These are phyloP conservation scores for Anthoscopus minutus DNA, from an alignment of 2,113 vertebrate genomes.

Conservation along the genomic window DNA sequence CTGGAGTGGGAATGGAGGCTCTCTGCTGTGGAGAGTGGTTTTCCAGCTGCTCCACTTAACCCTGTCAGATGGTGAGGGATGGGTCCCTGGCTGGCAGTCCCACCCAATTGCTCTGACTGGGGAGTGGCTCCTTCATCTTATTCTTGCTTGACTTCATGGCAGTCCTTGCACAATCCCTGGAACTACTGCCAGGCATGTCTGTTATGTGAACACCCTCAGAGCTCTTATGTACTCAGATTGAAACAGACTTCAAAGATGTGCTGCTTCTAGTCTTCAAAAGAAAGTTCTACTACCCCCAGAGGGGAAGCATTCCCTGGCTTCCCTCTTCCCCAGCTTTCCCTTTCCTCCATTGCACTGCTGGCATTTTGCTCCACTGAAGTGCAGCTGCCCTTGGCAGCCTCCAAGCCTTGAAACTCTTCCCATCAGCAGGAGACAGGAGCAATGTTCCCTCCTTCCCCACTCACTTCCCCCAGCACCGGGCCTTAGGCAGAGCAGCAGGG, in stretches of 20 bases:
- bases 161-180: conserved; percentile 6
- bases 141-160: not conserved
- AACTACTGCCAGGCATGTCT: conserved; percentile 3
- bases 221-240: not conserved
- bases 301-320: conserved; percentile 12
- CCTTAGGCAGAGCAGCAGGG: not conserved
- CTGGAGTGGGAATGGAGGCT: not conserved
- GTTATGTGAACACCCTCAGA: not conserved
- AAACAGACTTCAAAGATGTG: not conserved
- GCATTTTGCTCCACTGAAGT: not conserved
- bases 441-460: not conserved
- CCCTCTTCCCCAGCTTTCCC: not conserved
- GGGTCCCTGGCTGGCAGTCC: not conserved
- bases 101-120: not conserved
- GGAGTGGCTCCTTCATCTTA: not conserved
- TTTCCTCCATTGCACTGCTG: not conserved
- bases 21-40: not conserved
- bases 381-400: not conserved
- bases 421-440: not conserved
- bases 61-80: not conserved
- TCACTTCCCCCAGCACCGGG: rapidly evolving
- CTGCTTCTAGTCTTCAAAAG: not conserved
- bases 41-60: not conserved
- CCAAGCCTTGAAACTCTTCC: not conserved
- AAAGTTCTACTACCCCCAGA: not conserved